Percentiles rank a stretch among this genome's conserved stretches.
These are phyloP conservation scores for Petaurus breviceps DNA, from an alignment of 2,113 vertebrate species.

Conservation along the genomic window DNA sequence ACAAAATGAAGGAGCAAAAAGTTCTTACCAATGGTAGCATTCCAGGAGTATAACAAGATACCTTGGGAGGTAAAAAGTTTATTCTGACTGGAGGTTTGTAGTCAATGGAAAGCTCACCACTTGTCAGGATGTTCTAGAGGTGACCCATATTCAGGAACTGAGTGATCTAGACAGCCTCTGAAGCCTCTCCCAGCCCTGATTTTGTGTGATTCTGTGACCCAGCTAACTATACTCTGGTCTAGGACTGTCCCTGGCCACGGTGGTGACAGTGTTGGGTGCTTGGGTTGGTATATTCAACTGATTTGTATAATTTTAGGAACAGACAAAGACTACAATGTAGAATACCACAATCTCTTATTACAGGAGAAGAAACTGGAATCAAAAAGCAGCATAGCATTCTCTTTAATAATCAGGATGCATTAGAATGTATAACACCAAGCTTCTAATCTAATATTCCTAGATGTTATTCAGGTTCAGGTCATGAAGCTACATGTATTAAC, in stretches of 20 bases:
- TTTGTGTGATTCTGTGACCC: neutral
- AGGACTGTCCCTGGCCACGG: neutral
- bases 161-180: neutral
- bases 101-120: neutral
- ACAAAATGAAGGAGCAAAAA: neutral
- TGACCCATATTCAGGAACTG: neutral
- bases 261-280: neutral
- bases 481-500: neutral
- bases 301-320: neutral
- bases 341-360: neutral
- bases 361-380: neutral
- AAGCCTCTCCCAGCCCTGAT: neutral
- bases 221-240: neutral
- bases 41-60: neutral
- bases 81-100: neutral
- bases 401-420: neutral
- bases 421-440: neutral
- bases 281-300: neutral
- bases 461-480: neutral
- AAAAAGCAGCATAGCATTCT: neutral
- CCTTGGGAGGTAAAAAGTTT: neutral
- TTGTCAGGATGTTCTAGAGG: neutral
- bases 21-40: neutral
- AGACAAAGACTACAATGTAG: neutral
- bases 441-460: neutral